Conservation (phyloP, 2,888 invertebrate species). For the Venusia cambrica region DNA sequence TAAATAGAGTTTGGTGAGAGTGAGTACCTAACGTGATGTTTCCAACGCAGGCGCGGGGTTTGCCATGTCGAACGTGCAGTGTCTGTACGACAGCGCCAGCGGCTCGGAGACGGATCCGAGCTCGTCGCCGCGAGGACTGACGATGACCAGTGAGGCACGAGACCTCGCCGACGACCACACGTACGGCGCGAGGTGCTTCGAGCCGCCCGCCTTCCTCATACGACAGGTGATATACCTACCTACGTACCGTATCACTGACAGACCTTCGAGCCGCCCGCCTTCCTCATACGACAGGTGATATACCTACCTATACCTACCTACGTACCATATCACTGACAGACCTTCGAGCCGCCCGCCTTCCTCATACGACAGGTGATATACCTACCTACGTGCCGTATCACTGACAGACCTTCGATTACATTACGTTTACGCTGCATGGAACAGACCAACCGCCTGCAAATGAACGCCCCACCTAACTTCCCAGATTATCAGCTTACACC, state of each 20-base stretch:
- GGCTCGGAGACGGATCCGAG: slow-evolving; percentile 35
- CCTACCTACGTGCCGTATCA: no score
- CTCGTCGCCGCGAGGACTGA: slow-evolving; percentile 47
- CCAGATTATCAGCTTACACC: no score
- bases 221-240: slow-evolving; percentile 51
- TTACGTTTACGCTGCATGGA: no score
- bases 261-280: slow-evolving; percentile 74
- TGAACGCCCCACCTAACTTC: no score
- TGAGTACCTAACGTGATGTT: slow-evolving; percentile 2
- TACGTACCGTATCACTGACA: no score
- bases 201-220: slow-evolving; percentile 74
- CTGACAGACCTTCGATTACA: no score
- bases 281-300: slow-evolving; percentile 63
- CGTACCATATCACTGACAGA: no score
- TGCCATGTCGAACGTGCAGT: slow-evolving; percentile 84
- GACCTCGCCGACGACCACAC: slow-evolving; percentile 59
- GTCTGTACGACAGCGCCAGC: slow-evolving; percentile 81
- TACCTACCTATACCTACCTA: no score
- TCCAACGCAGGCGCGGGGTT: slow-evolving; percentile 64
- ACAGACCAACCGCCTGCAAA: no score
- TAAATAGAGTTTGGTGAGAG: no score
- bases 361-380: slow-evolving; percentile 59
- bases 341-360: slow-evolving; percentile 74
- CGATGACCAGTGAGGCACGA: no score
- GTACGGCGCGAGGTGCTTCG: slow-evolving; percentile 60